Conservation (phyloP, 1,140 invertebrate genomes). For the Drosophila murphyi region DNA sequence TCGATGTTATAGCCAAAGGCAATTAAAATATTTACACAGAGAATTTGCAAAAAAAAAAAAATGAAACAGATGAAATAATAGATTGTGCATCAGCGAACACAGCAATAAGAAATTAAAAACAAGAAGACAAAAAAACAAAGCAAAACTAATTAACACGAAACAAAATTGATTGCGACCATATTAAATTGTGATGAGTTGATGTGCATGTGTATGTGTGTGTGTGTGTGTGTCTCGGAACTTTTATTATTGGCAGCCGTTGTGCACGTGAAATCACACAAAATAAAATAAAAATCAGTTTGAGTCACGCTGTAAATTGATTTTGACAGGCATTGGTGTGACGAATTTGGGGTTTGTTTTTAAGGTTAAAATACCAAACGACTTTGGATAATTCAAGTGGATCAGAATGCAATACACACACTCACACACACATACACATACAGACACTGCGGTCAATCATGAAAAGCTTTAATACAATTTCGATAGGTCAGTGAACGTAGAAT, state of each 20-base stretch:
- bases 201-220: conserved; percentile 15
- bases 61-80: neutral
- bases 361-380: conserved; percentile 1
- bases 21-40: conserved; percentile 77
- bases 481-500: conserved; percentile 74
- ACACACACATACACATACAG: neutral
- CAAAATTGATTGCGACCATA: conserved; percentile 54
- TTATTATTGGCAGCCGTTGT: conserved; percentile 69
- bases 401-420: conserved; percentile 11
- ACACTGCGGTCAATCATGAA: conserved; percentile 16
- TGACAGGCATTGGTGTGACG: conserved; percentile 1
- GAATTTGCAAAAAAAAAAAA: conserved; percentile 45
- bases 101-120: conserved; percentile 26
- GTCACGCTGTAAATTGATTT: conserved; percentile 28
- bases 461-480: conserved; percentile 16
- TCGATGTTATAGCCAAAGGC: conserved; percentile 57
- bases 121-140: conserved; percentile 11
- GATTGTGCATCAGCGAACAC: conserved; percentile 43
- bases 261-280: conserved; percentile 67
- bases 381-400: conserved; percentile 21
- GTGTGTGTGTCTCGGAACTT: conserved; percentile 19
- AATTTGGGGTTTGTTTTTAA: neutral
- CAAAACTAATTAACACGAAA: conserved; percentile 68
- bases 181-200: conserved; percentile 1
- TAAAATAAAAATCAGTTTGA: conserved; percentile 25